phyloP scores from a whole-genome alignment of 2,797 vertebrate genomes.

The Danio aesculapii region DNA sequence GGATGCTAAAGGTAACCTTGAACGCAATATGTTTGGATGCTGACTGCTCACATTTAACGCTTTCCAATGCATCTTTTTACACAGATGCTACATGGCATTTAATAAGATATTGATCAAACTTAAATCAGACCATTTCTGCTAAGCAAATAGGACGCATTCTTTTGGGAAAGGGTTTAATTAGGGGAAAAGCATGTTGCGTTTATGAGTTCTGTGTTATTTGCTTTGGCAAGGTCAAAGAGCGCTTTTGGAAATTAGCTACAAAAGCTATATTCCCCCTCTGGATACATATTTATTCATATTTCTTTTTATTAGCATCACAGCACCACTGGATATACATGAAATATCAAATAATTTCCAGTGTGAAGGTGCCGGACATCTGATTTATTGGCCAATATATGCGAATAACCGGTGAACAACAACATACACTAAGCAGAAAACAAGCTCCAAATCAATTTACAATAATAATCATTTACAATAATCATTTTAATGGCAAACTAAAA shows the following conservation, averaged over 20 bases:
- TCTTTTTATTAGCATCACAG: constrained; percentile 7
- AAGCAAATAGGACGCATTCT: constrained; percentile 22
- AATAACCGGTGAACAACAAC: no score
- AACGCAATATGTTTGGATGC: constrained; percentile 36
- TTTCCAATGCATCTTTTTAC: constrained; percentile 42
- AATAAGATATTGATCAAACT: constrained; percentile 35
- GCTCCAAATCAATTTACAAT: no score
- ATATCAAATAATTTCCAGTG: no score
- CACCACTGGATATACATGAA: no score
- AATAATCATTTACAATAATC: no score
- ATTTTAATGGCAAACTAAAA: no score
- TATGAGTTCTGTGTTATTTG: constrained; percentile 32
- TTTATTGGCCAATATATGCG: no score
- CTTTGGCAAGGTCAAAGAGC: constrained; percentile 43
- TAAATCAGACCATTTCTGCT: constrained; percentile 29
- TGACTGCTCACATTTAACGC: constrained; percentile 38
- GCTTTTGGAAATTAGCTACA: constrained; percentile 54
- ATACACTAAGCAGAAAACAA: no score
- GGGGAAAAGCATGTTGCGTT: constrained; percentile 32
- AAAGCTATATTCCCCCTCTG: constrained; percentile 22
- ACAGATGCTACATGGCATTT: constrained; percentile 21
- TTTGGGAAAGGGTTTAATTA: constrained; percentile 38
- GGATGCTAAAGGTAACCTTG: constrained; percentile 66
- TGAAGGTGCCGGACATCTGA: no score
- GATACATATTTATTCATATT: constrained; percentile 23